Percentiles rank a stretch among this genome's conserved stretches.
Evolutionary conservation across 1,140 invertebrate species (phyloP).

Genomic region (Druon quercuslanigerum): DNA sequence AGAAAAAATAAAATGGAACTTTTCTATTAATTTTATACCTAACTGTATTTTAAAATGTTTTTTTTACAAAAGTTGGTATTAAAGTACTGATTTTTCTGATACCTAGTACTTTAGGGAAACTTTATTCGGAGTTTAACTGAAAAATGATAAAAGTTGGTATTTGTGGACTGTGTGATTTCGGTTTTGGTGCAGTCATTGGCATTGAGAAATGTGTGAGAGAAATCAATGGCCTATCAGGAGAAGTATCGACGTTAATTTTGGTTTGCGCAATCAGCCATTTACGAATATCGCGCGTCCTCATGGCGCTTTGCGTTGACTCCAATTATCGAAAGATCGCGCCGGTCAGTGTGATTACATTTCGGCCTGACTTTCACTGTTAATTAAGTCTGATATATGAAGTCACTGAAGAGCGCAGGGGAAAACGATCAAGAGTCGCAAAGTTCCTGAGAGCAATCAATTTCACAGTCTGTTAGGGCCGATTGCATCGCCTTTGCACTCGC

Average conservation of each 20-base stretch:
- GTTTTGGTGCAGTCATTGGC: conserved; percentile 1
- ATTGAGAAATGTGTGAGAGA: conserved; percentile 18
- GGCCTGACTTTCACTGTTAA: conserved; percentile 29
- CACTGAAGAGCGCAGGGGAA: conserved; percentile 28
- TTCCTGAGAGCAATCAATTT: conserved; percentile 28
- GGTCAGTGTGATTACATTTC: conserved; percentile 29
- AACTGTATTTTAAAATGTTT: no score
- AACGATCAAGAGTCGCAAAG: conserved; percentile 29
- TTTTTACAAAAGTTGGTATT: no score
- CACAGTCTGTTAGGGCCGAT: conserved; percentile 27
- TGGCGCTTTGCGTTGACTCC: conserved; percentile 31
- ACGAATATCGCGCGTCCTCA: conserved; percentile 27
- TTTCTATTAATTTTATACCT: no score
- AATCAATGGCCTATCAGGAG: conserved; percentile 5
- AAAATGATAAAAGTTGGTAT: no score
- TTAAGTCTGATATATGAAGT: conserved; percentile 30
- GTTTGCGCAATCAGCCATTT: conserved; percentile 29
- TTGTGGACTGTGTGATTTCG: not conserved
- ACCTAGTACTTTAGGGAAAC: no score
- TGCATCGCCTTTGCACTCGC: conserved; percentile 27
- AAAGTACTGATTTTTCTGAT: no score
- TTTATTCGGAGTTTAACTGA: no score
- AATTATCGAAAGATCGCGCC: conserved; percentile 31
- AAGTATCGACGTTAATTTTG: conserved; percentile 31
- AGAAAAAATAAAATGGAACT: no score